Evolutionary conservation across 2,888 invertebrate genomes (phyloP), one percentile per base, ranked within the genome.

Genomic region (Carterocephalus palaemon): DNA sequence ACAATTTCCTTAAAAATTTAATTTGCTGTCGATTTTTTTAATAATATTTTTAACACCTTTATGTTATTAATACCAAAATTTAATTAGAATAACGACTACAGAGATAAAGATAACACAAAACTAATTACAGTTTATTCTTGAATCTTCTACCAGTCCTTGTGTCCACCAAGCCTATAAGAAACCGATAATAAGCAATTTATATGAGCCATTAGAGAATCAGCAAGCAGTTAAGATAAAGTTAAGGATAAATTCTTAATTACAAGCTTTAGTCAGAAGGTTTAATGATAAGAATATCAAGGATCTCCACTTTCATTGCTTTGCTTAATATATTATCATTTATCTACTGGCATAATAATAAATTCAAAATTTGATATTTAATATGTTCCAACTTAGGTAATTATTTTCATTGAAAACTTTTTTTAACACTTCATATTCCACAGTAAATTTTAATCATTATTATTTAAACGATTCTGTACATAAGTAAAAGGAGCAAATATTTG

Each of bases 111-210:
- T n/a, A n/a, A n/a, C n/a, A n/a, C n/a, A n/a, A n/a, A n/a, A n/a
- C 10, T 16, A 28, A 34, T 43, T 22, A 34, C 36, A 22, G 12
- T 36, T 7, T 5, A 24, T 23, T 23, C 23, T 23, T 4, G 23
- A 23, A 23, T 37, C 23, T 15, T 13, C 22, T 47, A 36, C 47
- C 64, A 28, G 49, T 53, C 66, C 50, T 69, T 74, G 72, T 67
- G 67, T 64, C 60, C 62, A 57, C 56, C 51, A 54, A 52, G 51
- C 62, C 61, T 70, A 74, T 74, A 75, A 73, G 73, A 71, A 72
- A 73, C 62, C 61, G 70, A 74, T 74, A 75, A 73, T 74, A 71
- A 72, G 73, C 69, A 75, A 80, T 79, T 77, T 77, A 79, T 76
- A 71, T 71, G 67, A 71, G 58, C 75, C 75, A 75, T 78, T 78